phyloP scores from a whole-genome alignment of 2,113 vertebrate genomes.

The Pterocles orientalis region DNA sequence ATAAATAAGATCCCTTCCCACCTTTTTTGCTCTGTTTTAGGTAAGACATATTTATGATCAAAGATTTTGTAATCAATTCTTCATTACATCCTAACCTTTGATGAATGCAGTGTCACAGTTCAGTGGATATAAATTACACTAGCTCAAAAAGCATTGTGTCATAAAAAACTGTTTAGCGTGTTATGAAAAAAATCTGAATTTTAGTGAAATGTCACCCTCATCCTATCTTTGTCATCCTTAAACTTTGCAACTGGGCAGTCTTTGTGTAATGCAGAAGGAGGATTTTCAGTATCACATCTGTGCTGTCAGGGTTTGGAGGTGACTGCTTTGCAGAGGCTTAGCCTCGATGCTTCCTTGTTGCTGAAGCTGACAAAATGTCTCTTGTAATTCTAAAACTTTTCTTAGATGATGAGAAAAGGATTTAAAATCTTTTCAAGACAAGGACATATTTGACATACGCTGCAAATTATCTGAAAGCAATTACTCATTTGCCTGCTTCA shows the following conservation, averaged over 20 bases:
- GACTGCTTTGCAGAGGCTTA: not conserved
- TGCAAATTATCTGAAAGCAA: not conserved
- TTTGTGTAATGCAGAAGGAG: not conserved
- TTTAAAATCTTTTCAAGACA: not conserved
- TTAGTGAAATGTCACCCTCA: not conserved
- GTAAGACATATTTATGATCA: not conserved
- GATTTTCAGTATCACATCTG: not conserved
- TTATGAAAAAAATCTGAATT: not conserved
- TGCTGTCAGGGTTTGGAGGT: not conserved
- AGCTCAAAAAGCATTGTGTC: rapidly evolving
- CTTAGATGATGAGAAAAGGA: not conserved
- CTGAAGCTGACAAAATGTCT: not conserved
- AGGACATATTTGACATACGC: not conserved
- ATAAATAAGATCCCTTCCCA: not conserved
- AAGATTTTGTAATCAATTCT: not conserved
- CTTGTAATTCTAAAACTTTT: not conserved
- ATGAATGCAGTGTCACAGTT: not conserved
- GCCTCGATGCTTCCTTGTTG: not conserved
- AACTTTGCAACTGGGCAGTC: not conserved
- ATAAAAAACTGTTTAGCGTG: not conserved
- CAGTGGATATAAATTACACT: not conserved
- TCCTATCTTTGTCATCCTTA: not conserved
- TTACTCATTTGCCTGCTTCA: not conserved
- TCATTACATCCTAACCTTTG: not conserved
- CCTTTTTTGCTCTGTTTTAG: not conserved